These are phyloP conservation scores for Crioceris asparagi DNA, from an alignment of 2,888 invertebrate genomes.

Conservation along the genomic window DNA sequence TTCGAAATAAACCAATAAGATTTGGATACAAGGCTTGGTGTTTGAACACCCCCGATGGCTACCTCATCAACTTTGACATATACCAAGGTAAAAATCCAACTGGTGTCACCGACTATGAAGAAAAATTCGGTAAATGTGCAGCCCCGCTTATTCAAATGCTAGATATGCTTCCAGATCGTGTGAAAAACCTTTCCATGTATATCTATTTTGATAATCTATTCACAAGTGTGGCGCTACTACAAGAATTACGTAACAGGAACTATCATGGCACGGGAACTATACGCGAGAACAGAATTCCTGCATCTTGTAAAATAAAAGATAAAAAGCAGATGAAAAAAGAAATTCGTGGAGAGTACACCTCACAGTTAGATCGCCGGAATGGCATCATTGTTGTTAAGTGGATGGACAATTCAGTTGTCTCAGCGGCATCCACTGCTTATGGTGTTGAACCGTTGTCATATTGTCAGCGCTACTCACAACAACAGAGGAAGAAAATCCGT, in stretches of 20 bases:
- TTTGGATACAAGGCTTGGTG: constrained; percentile 10
- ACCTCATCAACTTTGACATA: constrained; percentile 10
- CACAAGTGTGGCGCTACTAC: constrained; percentile 8
- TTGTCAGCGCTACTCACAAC: constrained; percentile 13
- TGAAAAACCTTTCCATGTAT: constrained; percentile 6
- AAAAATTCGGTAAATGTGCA: constrained; percentile 7
- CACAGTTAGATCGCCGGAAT: too few relatives aligned
- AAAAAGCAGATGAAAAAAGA: constrained; percentile 5
- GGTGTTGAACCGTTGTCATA: constrained; percentile 13
- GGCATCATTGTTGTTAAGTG: constrained; percentile 19
- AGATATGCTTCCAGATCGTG: constrained; percentile 2
- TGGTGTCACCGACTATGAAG: constrained; percentile 2
- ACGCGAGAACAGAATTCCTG: constrained; percentile 3
- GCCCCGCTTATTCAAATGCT: constrained; percentile 7
- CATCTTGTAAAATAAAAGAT: constrained; percentile 2
- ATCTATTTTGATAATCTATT: constrained; percentile 14
- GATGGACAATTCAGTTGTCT: constrained; percentile 25
- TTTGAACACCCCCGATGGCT: constrained; percentile 8
- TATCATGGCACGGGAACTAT: constrained; percentile 9
- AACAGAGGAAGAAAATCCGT: constrained; percentile 14
- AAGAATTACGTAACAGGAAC: constrained; percentile 1
- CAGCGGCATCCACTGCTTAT: constrained; percentile 17
- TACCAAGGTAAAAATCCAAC: constrained; percentile 14
- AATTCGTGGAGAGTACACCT: constrained; percentile 19
- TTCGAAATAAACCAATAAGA: constrained; percentile 15